phyloP scores from a whole-genome alignment of 2,888 invertebrate species.

The Drosophila atripex region DNA sequence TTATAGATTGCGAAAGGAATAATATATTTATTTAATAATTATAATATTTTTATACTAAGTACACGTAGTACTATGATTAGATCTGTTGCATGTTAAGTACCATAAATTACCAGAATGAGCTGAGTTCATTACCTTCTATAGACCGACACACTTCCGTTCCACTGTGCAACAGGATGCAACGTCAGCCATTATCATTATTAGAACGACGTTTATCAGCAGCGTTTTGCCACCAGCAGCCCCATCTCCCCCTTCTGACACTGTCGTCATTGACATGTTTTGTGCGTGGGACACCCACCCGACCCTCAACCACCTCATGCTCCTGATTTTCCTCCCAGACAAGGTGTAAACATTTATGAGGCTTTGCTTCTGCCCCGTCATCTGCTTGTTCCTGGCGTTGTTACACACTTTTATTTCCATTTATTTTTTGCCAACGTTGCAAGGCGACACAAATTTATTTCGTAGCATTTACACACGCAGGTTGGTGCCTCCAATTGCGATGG shows the following conservation, averaged over 20 bases:
- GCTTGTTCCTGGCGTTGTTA: conserved; percentile 34
- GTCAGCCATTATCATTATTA: conserved; percentile 73
- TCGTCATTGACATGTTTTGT: conserved; percentile 75
- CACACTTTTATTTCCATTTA: conserved; percentile 41
- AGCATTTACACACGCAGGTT: conserved; percentile 68
- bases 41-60: too few species aligned
- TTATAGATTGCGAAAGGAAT: too few species aligned
- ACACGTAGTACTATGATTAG: not conserved
- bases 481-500: conserved; percentile 18
- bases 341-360: conserved; percentile 70
- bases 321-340: conserved; percentile 48
- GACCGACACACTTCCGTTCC: conserved; percentile 28
- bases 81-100: not conserved
- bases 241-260: conserved; percentile 13
- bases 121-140: conserved; percentile 38
- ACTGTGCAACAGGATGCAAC: conserved; percentile 54
- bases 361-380: conserved; percentile 11
- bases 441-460: conserved; percentile 76
- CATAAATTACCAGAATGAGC: conserved; percentile 9
- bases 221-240: conserved; percentile 16
- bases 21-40: too few species aligned
- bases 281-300: conserved; percentile 20
- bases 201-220: conserved; percentile 63
- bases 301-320: conserved; percentile 19
- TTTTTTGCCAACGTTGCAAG: conserved; percentile 59